Conservation (phyloP, 2,888 invertebrate genomes). For the Tinea semifulvella region DNA sequence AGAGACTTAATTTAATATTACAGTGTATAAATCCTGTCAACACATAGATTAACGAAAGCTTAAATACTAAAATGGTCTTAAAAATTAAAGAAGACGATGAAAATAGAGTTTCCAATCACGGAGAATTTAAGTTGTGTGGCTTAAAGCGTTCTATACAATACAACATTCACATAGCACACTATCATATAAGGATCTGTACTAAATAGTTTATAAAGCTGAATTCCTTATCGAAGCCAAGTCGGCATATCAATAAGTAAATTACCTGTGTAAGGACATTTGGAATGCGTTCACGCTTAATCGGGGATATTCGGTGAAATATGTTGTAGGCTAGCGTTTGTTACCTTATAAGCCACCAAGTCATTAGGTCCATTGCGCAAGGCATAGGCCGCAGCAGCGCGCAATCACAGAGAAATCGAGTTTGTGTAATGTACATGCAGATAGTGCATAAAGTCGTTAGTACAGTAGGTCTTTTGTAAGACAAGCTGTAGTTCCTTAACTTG, state of each 20-base stretch:
- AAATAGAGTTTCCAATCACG: too few relatives aligned
- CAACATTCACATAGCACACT: too few relatives aligned
- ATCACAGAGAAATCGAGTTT: slow-evolving; percentile 43
- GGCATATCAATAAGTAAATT: slow-evolving; percentile 17
- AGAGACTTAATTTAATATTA: too few relatives aligned
- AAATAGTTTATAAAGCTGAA: background rate
- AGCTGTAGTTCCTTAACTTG: background rate
- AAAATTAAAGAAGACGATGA: too few relatives aligned
- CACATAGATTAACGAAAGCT: too few relatives aligned
- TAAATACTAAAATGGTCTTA: too few relatives aligned
- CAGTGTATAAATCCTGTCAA: too few relatives aligned
- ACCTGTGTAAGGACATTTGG: slow-evolving; percentile 2
- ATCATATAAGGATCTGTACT: background rate
- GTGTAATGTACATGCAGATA: slow-evolving; percentile 28
- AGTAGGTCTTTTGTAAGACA: slow-evolving; percentile 12
- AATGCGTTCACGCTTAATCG: slow-evolving; percentile 24
- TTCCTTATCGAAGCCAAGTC: slow-evolving; percentile 15
- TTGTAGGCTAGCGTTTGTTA: slow-evolving; percentile 23
- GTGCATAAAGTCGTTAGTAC: background rate
- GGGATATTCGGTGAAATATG: slow-evolving; percentile 31
- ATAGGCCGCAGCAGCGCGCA: slow-evolving; percentile 23
- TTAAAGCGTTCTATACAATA: too few relatives aligned
- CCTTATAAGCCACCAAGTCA: slow-evolving; percentile 40
- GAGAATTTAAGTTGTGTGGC: too few relatives aligned
- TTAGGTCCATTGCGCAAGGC: slow-evolving; percentile 35